Conservation (phyloP, 2,888 invertebrate genomes). For the Protula sp. region DNA sequence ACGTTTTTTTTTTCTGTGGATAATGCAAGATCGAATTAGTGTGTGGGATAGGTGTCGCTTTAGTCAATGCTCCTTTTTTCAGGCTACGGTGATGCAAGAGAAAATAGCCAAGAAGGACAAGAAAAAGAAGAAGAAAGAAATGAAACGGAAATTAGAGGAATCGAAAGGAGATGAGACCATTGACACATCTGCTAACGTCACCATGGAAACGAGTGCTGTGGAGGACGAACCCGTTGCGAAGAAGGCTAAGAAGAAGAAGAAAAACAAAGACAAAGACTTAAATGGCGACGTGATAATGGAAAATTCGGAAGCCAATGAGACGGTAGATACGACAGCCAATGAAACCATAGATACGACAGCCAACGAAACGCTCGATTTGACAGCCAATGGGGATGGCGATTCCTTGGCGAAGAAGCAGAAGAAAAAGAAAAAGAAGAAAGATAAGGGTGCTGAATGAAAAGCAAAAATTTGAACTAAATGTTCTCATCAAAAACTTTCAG, state of each 20-base stretch:
- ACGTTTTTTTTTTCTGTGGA: no score
- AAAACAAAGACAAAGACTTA: conserved; percentile 1
- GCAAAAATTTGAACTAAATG: no score
- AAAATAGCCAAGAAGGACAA: conserved; percentile 39
- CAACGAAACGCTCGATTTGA: background rate
- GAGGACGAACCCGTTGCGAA: background rate
- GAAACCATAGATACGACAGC: conserved; percentile 10
- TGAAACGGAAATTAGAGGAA: conserved; percentile 16
- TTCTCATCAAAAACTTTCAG: no score
- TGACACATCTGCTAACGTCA: background rate
- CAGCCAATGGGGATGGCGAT: background rate
- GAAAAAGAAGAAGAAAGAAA: conserved; percentile 39
- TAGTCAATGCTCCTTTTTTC: no score
- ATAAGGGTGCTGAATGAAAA: no score
- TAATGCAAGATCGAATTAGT: no score
- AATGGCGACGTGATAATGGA: conserved; percentile 1
- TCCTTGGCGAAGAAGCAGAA: background rate
- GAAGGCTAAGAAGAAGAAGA: background rate
- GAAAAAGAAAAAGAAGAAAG: conserved; percentile 10
- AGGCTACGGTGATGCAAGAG: conserved; percentile 32
- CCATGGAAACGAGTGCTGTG: conserved; percentile 4
- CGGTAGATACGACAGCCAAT: conserved; percentile 10
- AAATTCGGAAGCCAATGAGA: conserved; percentile 13
- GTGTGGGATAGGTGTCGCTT: no score
- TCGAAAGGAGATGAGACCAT: background rate